Conservation (phyloP, 2,113 vertebrate genomes). For the Odocoileus virginianus region DNA sequence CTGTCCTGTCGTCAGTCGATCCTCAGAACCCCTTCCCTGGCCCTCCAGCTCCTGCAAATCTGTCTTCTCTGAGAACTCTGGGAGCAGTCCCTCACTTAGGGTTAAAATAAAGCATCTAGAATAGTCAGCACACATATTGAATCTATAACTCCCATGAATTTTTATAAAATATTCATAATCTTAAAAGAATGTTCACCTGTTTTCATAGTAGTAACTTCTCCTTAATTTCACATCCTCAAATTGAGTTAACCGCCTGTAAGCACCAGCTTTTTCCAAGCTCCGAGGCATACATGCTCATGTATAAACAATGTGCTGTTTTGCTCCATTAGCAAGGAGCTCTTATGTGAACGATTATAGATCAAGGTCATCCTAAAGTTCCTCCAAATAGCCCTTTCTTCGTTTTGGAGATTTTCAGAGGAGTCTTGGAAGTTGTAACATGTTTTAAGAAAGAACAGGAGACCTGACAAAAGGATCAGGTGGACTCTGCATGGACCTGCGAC, state of each 20-base stretch:
- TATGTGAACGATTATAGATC: too few relatives aligned
- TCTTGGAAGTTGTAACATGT: not conserved
- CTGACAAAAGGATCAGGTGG: not conserved
- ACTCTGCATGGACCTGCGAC: fast-evolving
- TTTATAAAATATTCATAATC: not conserved
- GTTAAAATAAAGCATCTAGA: not conserved
- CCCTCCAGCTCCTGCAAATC: not conserved
- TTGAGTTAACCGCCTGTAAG: not conserved
- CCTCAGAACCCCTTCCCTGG: not conserved
- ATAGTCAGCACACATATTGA: not conserved
- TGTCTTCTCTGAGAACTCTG: not conserved
- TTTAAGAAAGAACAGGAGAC: not conserved
- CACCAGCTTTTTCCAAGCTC: too few relatives aligned
- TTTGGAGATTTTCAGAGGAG: not conserved
- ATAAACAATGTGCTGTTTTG: not conserved
- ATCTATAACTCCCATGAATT: not conserved
- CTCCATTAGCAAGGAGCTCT: not conserved
- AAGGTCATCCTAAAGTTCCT: not conserved
- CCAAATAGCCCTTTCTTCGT: not conserved
- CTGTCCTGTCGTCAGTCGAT: not conserved
- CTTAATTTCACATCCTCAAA: not conserved
- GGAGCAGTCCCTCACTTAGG: not conserved
- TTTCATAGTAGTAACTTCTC: not conserved
- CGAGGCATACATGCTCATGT: not conserved
- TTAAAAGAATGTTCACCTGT: not conserved